Base-by-base conservation (phyloP, 2,797 vertebrate genomes). In the Sphenopsis melanotis region DNA sequence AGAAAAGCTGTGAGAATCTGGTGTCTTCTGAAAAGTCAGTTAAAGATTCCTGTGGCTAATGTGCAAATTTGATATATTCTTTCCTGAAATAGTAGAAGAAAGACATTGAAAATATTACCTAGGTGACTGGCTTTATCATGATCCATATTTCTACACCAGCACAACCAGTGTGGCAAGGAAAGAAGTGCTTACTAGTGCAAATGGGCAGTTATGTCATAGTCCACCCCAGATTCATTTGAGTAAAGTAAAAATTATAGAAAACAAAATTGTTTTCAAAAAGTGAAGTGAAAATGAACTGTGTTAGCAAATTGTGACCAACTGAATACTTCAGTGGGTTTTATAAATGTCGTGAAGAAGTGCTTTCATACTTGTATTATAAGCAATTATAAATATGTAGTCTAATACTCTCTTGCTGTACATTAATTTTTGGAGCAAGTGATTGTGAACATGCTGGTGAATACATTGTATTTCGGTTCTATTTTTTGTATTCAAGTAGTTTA, bases 11-110 rank as follows among this genome's bases (percentile, higher is more conserved):
- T 46, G 56, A 74, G 39, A 50, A 7, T 50, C 68, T 65, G 30
- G 8, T 84, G 36, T 82, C 68, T 85, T 91, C 36, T 57, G 36
- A 71, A 91, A 89, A 72, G 50, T 87, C 74, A 76, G 0, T 80
- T 91, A 70, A 86, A 71, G 30, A 55, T 71, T 72, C n/a, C 44
- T 87, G 15, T 79, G 65, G 55, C 9, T 89, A 55, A 30, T 52
- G 13, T 79, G 29, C 12, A 52, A 83, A 81, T 42, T 32, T 70
- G 20, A 49, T 7, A 10, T 74, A 66, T 42, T 83, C 13, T 34
- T 69, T 92, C 13, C 16, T 76, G 56, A 87, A 82, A 65, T 29
- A 7, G 6, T 82, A 47, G 55, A 22, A n/a, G 56, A 52, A 71
- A 52, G 23, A 10, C 27, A 16, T 2, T 29, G 49, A 64, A 86